A percentile compares a stretch with the other conserved stretches of the same genome.
These are phyloP conservation scores for Drosophila santomea DNA, from an alignment of 1,140 invertebrate species.

Conservation along the genomic window DNA sequence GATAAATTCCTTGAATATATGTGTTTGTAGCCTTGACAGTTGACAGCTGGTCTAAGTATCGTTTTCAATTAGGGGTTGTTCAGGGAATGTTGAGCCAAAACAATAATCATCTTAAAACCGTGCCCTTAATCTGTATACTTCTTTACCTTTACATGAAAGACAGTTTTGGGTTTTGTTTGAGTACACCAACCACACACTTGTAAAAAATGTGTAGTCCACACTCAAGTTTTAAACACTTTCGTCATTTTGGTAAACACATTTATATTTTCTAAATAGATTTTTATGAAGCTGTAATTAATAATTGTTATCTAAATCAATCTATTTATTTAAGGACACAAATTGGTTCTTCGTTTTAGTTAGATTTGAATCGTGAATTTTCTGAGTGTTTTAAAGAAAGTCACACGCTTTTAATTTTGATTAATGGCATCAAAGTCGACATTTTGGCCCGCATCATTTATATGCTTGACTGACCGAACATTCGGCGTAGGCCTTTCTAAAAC, in stretches of 20 bases:
- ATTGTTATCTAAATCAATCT: too few species aligned
- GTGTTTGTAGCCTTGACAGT: constrained; percentile 34
- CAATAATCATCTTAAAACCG: constrained; percentile 9
- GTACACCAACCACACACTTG: background rate
- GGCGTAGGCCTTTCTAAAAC: constrained; percentile 36
- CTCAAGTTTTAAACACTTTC: background rate
- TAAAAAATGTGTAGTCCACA: background rate
- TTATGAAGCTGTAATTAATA: background rate
- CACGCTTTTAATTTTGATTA: constrained; percentile 80
- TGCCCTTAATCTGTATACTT: constrained; percentile 8
- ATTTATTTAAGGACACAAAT: too few species aligned
- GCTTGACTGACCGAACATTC: constrained; percentile 42
- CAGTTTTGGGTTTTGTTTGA: background rate
- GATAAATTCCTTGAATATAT: constrained; percentile 8
- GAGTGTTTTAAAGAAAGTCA: constrained; percentile 20
- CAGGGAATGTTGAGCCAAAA: background rate
- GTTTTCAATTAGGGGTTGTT: constrained; percentile 11
- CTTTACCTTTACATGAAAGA: constrained; percentile 21
- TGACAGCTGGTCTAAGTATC: constrained; percentile 63
- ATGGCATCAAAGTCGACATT: constrained; percentile 43
- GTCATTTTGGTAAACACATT: background rate
- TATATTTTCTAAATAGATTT: background rate
- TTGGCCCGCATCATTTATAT: constrained; percentile 75
- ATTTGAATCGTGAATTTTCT: background rate
- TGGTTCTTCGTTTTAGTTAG: background rate